Evolutionary conservation across 92 coral and sea anemone species (phyloP).

Genomic region (Palythoa caribaeorum): DNA sequence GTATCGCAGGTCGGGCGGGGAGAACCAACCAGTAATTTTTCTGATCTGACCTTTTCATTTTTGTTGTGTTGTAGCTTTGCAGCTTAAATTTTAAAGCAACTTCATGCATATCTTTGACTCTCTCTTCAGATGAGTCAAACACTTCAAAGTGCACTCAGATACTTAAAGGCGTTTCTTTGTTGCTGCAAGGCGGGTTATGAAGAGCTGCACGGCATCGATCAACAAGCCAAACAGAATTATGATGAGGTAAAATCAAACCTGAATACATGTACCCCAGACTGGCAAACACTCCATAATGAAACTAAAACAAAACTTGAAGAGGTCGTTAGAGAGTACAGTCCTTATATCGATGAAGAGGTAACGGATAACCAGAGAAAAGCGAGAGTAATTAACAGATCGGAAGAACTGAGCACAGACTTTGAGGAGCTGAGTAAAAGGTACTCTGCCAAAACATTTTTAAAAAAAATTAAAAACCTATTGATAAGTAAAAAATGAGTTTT

Average conservation of each 20-base stretch:
- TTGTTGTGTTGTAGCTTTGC: no score
- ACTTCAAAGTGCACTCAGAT: neutral
- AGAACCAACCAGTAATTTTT: no score
- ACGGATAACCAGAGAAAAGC: neutral
- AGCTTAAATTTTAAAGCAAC: no score
- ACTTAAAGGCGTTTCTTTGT: neutral
- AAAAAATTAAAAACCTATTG: no score
- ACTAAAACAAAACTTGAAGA: constrained; percentile 14
- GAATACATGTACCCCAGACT: no score
- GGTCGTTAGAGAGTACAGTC: constrained; percentile 5
- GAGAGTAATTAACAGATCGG: constrained; percentile 3
- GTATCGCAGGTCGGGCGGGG: no score
- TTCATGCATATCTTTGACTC: neutral
- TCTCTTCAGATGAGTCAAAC: constrained; percentile 13
- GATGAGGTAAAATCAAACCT: constrained; percentile 16
- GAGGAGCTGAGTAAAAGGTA: constrained; percentile 30
- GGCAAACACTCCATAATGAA: constrained; percentile 26
- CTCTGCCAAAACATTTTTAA: no score
- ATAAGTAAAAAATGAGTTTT: no score
- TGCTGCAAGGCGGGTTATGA: constrained; percentile 26
- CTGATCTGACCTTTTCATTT: no score
- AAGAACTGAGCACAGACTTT: constrained; percentile 11
- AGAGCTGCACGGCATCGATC: neutral
- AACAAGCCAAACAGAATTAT: constrained; percentile 16
- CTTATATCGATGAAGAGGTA: constrained; percentile 21